Evolutionary conservation across 2,113 vertebrate species (phyloP), one percentile per base, ranked within the genome.

Genomic region (Carlito syrichta): DNA sequence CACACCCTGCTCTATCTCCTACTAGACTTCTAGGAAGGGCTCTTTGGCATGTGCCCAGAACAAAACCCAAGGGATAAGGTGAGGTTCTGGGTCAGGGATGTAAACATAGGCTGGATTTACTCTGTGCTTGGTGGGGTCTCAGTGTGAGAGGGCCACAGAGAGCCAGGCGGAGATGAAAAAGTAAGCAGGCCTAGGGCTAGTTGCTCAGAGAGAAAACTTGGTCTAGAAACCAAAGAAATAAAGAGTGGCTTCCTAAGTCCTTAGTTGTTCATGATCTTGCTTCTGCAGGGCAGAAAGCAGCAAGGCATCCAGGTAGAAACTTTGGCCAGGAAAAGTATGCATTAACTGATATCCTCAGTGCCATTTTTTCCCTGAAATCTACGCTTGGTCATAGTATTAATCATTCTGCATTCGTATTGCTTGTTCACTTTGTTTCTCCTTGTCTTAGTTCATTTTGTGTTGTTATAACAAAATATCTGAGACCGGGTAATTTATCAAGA

Each of bases 231-330:
- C 30, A 62, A 86, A 62, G 32, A 69, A 68, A 22, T 35, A 68
- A 50, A 3, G 38, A 40, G 32, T 32, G 3, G 8, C 20, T 32
- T 82, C 22, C 25, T 27, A 60, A 35, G 23, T 12, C 1, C 56
- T 82, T 63, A 45, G 27, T 8, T 48, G 54, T 12, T 79, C 1
- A 2, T 2, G 12, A 56, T 63, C 17, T 81, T 62, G 19, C 40
- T 3, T 45, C 69, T 54, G 2, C 0, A 17, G 32, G 58, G 19
- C 10, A 52, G 5, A 40, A 52, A n/a, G 45, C 35, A 20, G 38
- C 0, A 2, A 86, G 11, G 1, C 2, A 19, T 25, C 0, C 0
- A n/a, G 19, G 38, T 23, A 4, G 32, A 17, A 71, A 32, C 1
- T 16, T n/a, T 32, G 84, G n/a, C 38, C 12, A 62, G 63, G n/a